These are phyloP conservation scores for Ceryle rudis DNA, from an alignment of 2,797 vertebrate species.

Conservation along the genomic window DNA sequence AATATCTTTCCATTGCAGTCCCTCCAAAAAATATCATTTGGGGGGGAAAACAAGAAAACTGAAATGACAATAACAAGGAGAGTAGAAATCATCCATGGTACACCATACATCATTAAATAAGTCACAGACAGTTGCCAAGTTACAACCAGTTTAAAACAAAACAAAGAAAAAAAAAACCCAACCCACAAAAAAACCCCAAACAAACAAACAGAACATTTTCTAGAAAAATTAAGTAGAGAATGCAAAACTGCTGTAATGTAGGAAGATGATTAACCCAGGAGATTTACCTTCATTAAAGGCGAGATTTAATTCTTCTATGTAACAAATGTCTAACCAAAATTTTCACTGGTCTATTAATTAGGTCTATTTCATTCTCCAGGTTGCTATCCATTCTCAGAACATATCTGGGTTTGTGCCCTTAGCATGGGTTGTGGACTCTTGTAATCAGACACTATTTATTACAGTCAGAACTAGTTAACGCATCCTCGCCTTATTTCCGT, in stretches of 20 bases:
- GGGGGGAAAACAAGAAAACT: neutral
- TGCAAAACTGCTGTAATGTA: neutral
- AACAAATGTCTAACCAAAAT: neutral
- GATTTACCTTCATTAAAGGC: neutral
- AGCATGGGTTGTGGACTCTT: neutral
- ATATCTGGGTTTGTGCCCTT: neutral
- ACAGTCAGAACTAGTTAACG: slow-evolving; percentile 48
- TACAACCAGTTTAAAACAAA: neutral
- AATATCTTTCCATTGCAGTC: slow-evolving; percentile 60
- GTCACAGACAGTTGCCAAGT: neutral
- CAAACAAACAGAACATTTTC: neutral
- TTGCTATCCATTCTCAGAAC: neutral
- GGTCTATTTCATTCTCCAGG: neutral
- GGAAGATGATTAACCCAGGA: slow-evolving; percentile 23
- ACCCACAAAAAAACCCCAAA: neutral
- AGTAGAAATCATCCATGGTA: slow-evolving; percentile 45
- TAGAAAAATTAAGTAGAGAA: neutral
- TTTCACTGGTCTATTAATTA: slow-evolving; percentile 51
- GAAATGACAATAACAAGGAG: slow-evolving; percentile 35
- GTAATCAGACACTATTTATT: slow-evolving; percentile 2
- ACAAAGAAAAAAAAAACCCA: neutral
- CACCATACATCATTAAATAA: slow-evolving; percentile 29
- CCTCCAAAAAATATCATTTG: slow-evolving; percentile 34
- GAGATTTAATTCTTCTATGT: neutral
- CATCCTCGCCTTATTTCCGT: slow-evolving; percentile 38